These are phyloP conservation scores for Luidia sarsii DNA, from an alignment of 53 echinoderm and acorn worm genomes.

Conservation along the genomic window DNA sequence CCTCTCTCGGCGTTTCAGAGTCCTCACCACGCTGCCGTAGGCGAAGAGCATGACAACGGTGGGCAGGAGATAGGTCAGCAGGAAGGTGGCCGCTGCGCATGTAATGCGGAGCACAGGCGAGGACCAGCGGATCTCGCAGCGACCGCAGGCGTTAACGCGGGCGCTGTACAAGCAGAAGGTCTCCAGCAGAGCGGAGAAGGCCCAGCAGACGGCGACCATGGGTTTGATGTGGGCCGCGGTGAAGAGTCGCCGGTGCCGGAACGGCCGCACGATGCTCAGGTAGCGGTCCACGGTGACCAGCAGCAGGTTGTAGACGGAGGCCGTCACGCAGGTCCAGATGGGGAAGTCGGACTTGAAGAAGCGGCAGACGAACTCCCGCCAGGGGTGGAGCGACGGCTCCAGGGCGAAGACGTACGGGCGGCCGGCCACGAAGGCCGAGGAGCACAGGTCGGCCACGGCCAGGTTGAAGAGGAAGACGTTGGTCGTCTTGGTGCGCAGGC, in stretches of 20 bases:
- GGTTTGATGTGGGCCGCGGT: constrained; percentile 18
- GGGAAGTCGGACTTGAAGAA: constrained; percentile 54
- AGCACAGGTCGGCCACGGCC: constrained; percentile 41
- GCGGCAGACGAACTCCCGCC: constrained; percentile 41
- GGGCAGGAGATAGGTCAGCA: constrained; percentile 35
- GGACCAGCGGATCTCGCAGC: constrained; percentile 43
- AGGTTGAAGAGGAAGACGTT: constrained; percentile 46
- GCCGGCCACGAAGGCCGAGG: constrained; percentile 33
- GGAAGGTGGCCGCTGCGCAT: constrained; percentile 11
- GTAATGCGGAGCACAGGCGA: constrained; percentile 7
- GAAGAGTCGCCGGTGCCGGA: constrained; percentile 33
- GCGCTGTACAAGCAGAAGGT: constrained; percentile 46
- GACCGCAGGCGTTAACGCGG: constrained; percentile 36
- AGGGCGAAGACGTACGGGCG: constrained; percentile 30
- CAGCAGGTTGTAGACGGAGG: constrained; percentile 43
- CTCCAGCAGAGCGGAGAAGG: constrained; percentile 36
- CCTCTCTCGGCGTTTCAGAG: constrained; percentile 10
- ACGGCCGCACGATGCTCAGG: constrained; percentile 41
- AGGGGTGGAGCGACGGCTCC: background rate
- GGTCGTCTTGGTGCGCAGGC: constrained; percentile 25
- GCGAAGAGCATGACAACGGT: constrained; percentile 31
- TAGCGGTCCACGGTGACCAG: constrained; percentile 42
- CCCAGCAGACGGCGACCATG: constrained; percentile 35
- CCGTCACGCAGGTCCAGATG: constrained; percentile 48
- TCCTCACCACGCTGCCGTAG: constrained; percentile 25